phyloP scores from a whole-genome alignment of 2,888 invertebrate species.

The Scaptomyza caliginosa region DNA sequence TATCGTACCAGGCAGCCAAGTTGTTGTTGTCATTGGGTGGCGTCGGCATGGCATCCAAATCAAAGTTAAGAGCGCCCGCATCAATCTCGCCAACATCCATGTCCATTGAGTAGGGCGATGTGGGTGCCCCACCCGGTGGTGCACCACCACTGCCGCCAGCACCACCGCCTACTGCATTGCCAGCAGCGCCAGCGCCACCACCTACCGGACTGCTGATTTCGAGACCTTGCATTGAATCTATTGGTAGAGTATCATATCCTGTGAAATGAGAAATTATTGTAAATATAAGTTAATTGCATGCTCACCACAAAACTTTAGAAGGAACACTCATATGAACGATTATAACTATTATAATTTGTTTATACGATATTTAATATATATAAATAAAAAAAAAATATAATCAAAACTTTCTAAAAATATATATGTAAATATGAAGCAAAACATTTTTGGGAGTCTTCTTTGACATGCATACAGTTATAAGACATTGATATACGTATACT shows the following conservation, averaged over 20 bases:
- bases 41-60: slow-evolving; percentile 89
- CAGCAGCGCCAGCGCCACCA: slow-evolving; percentile 66
- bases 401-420: background rate
- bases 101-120: slow-evolving; percentile 91
- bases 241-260: slow-evolving; percentile 99
- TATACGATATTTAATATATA: background rate
- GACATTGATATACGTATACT: background rate
- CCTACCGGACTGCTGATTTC: slow-evolving; percentile 89
- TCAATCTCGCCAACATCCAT: slow-evolving; percentile 93
- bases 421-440: background rate
- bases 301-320: background rate
- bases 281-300: background rate
- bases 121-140: slow-evolving; percentile 83
- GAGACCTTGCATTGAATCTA: slow-evolving; percentile 97
- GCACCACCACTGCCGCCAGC: slow-evolving; percentile 59
- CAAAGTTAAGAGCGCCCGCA: slow-evolving; percentile 90
- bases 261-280: slow-evolving; percentile 48
- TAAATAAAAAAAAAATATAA: background rate
- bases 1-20: slow-evolving; percentile 98
- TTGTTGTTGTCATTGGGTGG: slow-evolving; percentile 96
- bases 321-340: background rate
- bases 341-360: no score
- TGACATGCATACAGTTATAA: slow-evolving; percentile 6
- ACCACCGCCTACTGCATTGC: slow-evolving; percentile 70
- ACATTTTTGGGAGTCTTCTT: background rate